These are phyloP conservation scores for Cherax destructor DNA, from an alignment of 1,140 invertebrate species.

Conservation along the genomic window DNA sequence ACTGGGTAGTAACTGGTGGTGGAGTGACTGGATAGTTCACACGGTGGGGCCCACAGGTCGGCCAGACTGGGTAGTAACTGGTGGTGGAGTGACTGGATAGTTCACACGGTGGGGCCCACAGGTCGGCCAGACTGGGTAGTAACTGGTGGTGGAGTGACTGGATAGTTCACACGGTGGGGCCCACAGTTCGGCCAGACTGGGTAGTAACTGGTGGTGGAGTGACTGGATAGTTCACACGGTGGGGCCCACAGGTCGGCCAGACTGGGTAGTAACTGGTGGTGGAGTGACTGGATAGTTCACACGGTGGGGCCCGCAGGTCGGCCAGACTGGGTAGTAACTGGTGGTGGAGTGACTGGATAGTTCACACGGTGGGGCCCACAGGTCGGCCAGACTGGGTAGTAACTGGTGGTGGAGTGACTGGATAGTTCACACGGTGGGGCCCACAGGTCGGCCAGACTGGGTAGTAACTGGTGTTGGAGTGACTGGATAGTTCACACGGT, in stretches of 20 bases:
- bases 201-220: background rate
- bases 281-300: background rate
- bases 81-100: background rate
- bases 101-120: background rate
- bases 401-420: too few relatives aligned
- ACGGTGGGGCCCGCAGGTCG: background rate
- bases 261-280: too few relatives aligned
- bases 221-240: background rate
- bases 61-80: background rate
- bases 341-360: background rate
- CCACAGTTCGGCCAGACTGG: background rate
- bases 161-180: background rate
- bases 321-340: background rate
- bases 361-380: background rate
- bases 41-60: background rate
- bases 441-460: background rate
- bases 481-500: background rate
- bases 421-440: background rate
- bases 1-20: too few relatives aligned
- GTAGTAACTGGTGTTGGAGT: background rate
- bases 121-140: too few relatives aligned
- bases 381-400: too few relatives aligned
- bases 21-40: background rate
- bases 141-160: too few relatives aligned
- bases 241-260: background rate